Evolutionary conservation across 2,888 invertebrate species (phyloP), one percentile per base, ranked within the genome.

Genomic region (Ectobius pallidus): DNA sequence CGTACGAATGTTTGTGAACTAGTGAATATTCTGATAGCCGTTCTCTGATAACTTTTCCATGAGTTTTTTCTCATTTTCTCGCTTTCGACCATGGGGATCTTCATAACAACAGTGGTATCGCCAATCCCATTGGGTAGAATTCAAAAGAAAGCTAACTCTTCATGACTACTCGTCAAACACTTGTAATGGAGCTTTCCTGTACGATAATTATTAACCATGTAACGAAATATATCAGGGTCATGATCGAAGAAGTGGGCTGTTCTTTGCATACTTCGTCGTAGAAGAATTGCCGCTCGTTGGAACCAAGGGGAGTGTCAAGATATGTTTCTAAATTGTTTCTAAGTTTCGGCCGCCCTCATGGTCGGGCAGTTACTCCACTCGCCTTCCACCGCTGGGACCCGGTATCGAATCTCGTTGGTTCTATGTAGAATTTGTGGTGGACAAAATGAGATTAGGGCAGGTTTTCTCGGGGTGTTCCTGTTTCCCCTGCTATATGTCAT

Each of bases 211-310:
- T 98, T 99, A 77, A 99, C 89, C 82, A 99, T 98, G 83, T 99
- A 97, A 75, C 99, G 91, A 86, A 99, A 99, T 80, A 98, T 95
- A 81, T 99, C 99, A 55, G 99, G 99, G 85, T 99, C 99, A 81
- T 99, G 91, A 85, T 99, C 99, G 85, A 99, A 99, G 87, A 99
- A 99, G 84, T 99, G n/a, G n/a, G n/a, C n/a, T 99, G 99, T 83
- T 99, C 99, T 80, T 94, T 93, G 82, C 92, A 92, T 80, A 98
- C 98, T 83, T 99, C 99, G 85, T 99, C 99, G 86, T 96, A 99
- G 86, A 99, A 99, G 87, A 99, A 99, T 84, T 99, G 99, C 74
- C 97, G 89, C 84, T 99, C 98, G 83, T 96, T 95, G 72, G 97
- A 97, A 20, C 98, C 98, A 74, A 99, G 90, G 76, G 99, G 87